Evolutionary conservation across 2,888 invertebrate species (phyloP).

Genomic region (Corbicula japonica): DNA sequence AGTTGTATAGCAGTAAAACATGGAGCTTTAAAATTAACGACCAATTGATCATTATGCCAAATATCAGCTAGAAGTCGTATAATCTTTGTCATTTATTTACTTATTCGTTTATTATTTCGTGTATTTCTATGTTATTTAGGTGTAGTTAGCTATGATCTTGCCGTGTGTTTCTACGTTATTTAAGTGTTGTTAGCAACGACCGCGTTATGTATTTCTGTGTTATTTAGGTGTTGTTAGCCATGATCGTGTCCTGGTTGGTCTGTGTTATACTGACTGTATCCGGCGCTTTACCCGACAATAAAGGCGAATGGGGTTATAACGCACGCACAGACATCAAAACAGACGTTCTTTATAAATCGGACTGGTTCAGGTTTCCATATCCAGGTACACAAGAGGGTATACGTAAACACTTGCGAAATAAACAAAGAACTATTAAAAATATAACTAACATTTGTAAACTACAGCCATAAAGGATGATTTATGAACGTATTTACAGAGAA

Average conservation of each 20-base stretch:
- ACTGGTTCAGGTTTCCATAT: slow-evolving; percentile 88
- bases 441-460: no score
- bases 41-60: no score
- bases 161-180: not conserved
- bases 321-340: slow-evolving; percentile 84
- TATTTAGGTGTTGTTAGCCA: slow-evolving; percentile 80
- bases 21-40: no score
- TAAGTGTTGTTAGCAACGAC: not conserved
- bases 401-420: no score
- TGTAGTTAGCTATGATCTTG: not conserved
- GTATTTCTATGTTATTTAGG: not conserved
- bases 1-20: no score
- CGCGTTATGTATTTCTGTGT: not conserved
- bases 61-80: not conserved
- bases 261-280: slow-evolving; percentile 84
- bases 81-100: not conserved
- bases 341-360: slow-evolving; percentile 76
- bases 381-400: slow-evolving; percentile 87
- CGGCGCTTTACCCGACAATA: slow-evolving; percentile 85
- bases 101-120: not conserved
- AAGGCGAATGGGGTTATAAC: slow-evolving; percentile 83
- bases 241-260: slow-evolving; percentile 81
- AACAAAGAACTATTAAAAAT: no score
- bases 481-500: no score
- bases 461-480: no score